phyloP scores from a whole-genome alignment of 2,888 invertebrate genomes.

The Coelopa pilipes region DNA sequence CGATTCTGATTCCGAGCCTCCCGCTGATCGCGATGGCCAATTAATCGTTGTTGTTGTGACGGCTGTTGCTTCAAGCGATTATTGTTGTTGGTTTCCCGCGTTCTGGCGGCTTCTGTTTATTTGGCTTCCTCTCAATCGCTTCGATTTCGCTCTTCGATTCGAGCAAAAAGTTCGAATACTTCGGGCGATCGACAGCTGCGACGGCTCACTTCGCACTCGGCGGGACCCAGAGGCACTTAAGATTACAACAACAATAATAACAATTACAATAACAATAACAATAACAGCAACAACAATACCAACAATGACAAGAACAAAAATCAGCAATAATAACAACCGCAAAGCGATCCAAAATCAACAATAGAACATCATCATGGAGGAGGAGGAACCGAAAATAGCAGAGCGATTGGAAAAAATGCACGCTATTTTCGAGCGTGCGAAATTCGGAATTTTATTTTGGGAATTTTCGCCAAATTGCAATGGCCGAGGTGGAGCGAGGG shows the following conservation, averaged over 20 bases:
- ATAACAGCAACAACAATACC: neutral
- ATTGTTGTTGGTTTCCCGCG: too few species aligned
- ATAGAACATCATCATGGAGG: neutral
- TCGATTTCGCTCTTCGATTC: too few species aligned
- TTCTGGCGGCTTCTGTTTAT: too few species aligned
- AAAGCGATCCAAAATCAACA: too few species aligned
- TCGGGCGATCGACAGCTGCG: constrained; percentile 5
- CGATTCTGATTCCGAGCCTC: too few species aligned
- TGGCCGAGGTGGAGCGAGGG: too few species aligned
- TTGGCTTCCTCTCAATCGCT: too few species aligned
- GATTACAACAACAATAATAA: too few species aligned
- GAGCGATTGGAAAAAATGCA: neutral
- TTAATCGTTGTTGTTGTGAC: too few species aligned
- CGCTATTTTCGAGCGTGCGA: neutral
- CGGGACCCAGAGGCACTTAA: constrained; percentile 4
- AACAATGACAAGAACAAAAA: neutral
- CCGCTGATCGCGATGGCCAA: too few species aligned
- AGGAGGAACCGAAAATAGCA: neutral
- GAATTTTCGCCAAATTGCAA: neutral
- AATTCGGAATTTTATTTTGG: neutral
- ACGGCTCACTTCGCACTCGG: constrained; percentile 19
- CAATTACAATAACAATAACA: neutral
- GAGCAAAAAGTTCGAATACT: neutral
- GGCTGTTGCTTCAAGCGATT: too few species aligned
- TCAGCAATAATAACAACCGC: neutral